Conservation (phyloP, 1,140 invertebrate species). For the Sarcophaga bullata region DNA sequence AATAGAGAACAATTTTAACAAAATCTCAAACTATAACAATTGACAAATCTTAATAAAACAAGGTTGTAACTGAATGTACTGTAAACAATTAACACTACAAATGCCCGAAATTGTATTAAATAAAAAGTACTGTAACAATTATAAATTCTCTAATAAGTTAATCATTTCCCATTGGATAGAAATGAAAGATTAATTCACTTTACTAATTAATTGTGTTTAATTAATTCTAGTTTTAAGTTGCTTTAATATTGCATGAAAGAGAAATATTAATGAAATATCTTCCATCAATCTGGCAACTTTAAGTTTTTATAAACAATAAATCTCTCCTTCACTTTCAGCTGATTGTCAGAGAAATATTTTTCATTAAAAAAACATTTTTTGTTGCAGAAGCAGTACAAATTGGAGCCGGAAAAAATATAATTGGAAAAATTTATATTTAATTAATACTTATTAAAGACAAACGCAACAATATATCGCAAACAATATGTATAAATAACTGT, state of each 20-base stretch:
- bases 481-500: conserved; percentile 5
- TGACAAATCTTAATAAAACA: not conserved
- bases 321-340: not conserved
- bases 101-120: no score
- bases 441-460: not conserved
- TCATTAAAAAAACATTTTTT: not conserved
- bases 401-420: not conserved
- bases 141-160: no score
- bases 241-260: no score
- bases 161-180: no score
- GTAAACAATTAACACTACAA: not conserved
- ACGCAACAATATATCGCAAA: not conserved
- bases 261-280: no score
- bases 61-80: not conserved
- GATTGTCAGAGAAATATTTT: not conserved
- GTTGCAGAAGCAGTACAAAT: conserved; percentile 6
- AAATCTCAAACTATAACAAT: not conserved
- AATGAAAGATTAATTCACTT: no score
- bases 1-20: not conserved
- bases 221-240: no score
- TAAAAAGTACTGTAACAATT: no score
- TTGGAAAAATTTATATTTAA: not conserved
- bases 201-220: no score
- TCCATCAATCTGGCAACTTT: no score
- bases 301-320: no score